Conservation (phyloP, 2,113 vertebrate genomes). For the Thryonomys swinderianus region DNA sequence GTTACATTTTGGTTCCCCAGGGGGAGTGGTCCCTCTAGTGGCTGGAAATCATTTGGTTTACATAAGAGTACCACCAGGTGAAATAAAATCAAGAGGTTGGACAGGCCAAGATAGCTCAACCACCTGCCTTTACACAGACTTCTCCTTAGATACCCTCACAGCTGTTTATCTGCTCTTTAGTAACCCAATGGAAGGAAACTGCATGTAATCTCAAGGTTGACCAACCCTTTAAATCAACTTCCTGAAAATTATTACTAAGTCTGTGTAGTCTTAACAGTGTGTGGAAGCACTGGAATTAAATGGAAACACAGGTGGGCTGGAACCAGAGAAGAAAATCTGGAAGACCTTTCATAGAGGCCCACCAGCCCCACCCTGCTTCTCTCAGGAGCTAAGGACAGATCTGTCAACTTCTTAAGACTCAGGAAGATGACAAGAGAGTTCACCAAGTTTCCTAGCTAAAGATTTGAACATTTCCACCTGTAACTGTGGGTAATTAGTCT, state of each 20-base stretch:
- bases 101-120: background rate
- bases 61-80: background rate
- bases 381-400: background rate
- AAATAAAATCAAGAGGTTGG: conserved; percentile 2
- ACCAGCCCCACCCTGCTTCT: background rate
- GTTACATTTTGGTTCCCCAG: conserved; percentile 13
- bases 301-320: background rate
- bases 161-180: background rate
- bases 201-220: background rate
- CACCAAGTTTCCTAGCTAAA: background rate
- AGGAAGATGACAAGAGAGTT: background rate
- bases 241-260: conserved; percentile 27
- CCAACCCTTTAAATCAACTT: background rate
- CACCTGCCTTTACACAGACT: background rate
- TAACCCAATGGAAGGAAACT: background rate
- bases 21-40: conserved; percentile 75
- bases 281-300: background rate
- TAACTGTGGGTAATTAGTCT: background rate
- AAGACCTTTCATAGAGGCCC: background rate
- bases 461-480: background rate
- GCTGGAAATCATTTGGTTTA: background rate
- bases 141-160: background rate
- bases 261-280: background rate
- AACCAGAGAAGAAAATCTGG: background rate
- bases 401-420: background rate